Percentiles rank a stretch among this genome's conserved stretches.
Conservation (phyloP, 92 coral and sea anemone species). For the Parazoanthus swiftii region DNA sequence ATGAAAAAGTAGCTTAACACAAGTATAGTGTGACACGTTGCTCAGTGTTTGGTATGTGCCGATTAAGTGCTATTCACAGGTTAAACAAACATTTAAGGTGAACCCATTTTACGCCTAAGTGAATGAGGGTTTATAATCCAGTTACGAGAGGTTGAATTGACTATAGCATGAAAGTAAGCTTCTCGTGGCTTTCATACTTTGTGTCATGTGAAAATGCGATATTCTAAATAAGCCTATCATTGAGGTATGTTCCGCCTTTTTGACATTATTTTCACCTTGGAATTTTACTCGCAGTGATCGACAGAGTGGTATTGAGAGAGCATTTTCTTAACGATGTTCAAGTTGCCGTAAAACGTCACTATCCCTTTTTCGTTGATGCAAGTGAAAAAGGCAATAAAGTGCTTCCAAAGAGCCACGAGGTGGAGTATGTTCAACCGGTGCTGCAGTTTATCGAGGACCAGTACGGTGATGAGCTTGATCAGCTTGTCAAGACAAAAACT, state of each 20-base stretch:
- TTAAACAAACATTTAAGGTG: too few relatives aligned
- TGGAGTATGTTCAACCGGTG: conserved; percentile 18
- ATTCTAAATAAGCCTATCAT: not conserved
- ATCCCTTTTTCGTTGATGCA: conserved; percentile 9
- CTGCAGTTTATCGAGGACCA: conserved; percentile 15
- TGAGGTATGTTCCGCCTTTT: not conserved
- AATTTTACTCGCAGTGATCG: not conserved
- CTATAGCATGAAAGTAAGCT: too few relatives aligned
- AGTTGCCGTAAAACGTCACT: conserved; percentile 11
- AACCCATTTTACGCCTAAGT: not conserved
- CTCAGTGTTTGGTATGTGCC: too few relatives aligned
- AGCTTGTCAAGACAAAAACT: not conserved
- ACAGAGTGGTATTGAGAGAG: conserved; percentile 20
- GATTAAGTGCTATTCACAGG: too few relatives aligned
- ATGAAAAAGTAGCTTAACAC: too few relatives aligned
- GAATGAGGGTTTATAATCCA: not conserved
- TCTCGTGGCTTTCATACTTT: not conserved
- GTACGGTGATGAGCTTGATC: not conserved
- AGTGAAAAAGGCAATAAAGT: not conserved
- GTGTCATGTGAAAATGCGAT: not conserved
- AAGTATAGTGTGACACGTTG: too few relatives aligned
- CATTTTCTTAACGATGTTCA: not conserved
- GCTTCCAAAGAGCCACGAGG: conserved; percentile 18
- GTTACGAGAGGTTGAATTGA: too few relatives aligned
- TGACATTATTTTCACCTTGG: not conserved